Evolutionary conservation across 2,888 invertebrate genomes (phyloP).

Genomic region (Parapristionchus giblindavisi): DNA sequence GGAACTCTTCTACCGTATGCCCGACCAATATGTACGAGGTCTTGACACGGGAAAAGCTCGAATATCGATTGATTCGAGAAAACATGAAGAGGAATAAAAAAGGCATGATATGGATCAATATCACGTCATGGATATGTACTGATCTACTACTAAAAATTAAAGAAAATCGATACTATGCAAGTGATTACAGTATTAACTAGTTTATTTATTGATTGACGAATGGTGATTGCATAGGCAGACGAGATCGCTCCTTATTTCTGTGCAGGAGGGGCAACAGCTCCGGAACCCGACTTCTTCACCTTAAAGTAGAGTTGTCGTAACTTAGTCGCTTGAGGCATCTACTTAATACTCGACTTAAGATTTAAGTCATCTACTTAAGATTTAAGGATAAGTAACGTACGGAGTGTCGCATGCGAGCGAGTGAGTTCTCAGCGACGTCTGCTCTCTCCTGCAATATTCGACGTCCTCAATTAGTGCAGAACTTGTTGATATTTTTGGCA

Average conservation of each 20-base stretch:
- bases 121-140: constrained; percentile 17
- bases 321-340: not conserved
- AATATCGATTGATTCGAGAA: constrained; percentile 34
- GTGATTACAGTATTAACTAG: too few relatives aligned
- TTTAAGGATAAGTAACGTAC: too few relatives aligned
- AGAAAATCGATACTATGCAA: too few relatives aligned
- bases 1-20: too few relatives aligned
- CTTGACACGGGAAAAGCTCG: too few relatives aligned
- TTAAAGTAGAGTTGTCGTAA: not conserved
- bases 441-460: constrained; percentile 70
- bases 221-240: not conserved
- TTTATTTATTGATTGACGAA: too few relatives aligned
- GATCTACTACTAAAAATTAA: too few relatives aligned
- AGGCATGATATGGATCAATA: too few relatives aligned
- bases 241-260: constrained; percentile 26
- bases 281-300: constrained; percentile 32
- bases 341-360: too few relatives aligned
- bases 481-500: too few relatives aligned
- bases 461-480: not conserved
- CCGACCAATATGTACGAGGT: too few relatives aligned
- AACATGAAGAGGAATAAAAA: constrained; percentile 1
- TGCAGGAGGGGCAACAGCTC: not conserved
- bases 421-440: constrained; percentile 72
- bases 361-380: too few relatives aligned
- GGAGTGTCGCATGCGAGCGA: constrained; percentile 71